Base-by-base conservation (phyloP, 1,140 invertebrate genomes). In the Leptopilina boulardi region DNA sequence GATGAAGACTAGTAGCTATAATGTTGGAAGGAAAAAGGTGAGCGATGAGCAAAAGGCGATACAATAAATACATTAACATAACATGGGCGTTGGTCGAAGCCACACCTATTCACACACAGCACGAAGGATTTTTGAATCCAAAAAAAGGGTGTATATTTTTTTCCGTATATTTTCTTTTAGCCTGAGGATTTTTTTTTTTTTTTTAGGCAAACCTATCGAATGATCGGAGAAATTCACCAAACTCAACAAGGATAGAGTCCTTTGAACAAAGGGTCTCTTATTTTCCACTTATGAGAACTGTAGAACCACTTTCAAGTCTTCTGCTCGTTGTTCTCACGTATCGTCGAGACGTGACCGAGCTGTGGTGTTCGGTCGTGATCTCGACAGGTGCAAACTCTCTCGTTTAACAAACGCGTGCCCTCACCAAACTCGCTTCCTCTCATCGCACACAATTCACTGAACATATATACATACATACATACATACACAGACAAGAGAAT, bases 11-110 rank as follows among this genome's bases (percentile, higher is more conserved):
- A 30, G 30, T 41, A 59, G 54, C 30, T 42, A 56, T 18, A n/a
- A n/a, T 54, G 30, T 59, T 44, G 15, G 56, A 73, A 82, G 34
- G 34, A 38, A 38, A 38, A 38, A 74, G 79, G 76, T 5, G 51
- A 5, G 80, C 74, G 73, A 71, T 77, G 79, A 79, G 75, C 77
- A 76, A 79, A 72, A 75, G 80, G 76, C 77, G 70, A 81, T 74
- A 73, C 19, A 38, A 77, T 74, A 75, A 38, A 77, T 74, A 75
- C 81, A 89, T 89, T 89, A 89, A 87, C 87, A 89, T 89, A 88
- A 87, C 84, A 87, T 89, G 87, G 89, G 89, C 87, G 88, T 89
- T 88, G 87, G 85, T 87, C 70, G 73, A 47, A 73, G 81, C 86
- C 89, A 84, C 88, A 85, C 87, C 84, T 88, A 81, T 47, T 42